Conservation (phyloP, 2,113 vertebrate species). For the Odontesthes bonariensis region DNA sequence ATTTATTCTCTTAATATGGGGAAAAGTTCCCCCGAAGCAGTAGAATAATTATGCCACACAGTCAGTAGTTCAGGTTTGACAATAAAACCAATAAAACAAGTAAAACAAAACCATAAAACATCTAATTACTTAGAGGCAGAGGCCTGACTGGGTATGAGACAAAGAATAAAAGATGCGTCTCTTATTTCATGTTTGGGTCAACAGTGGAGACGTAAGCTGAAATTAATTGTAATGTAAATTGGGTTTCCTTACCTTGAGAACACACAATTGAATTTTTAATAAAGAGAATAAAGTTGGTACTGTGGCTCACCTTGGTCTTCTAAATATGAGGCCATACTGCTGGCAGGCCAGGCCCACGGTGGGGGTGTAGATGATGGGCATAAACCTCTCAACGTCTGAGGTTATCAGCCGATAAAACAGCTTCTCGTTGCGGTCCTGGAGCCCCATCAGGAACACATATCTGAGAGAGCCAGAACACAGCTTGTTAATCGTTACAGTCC, state of each 20-base stretch:
- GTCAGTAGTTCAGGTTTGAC: not conserved
- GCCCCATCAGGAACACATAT: slow-evolving; percentile 95
- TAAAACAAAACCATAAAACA: slow-evolving; percentile 15
- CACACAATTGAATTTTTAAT: not conserved
- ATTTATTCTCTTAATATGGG: not conserved
- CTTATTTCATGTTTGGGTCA: not conserved
- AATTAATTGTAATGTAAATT: slow-evolving; percentile 2
- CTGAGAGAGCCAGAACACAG: slow-evolving; percentile 74
- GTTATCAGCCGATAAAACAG: slow-evolving; percentile 93
- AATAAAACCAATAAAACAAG: slow-evolving; percentile 6
- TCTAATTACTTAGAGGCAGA: slow-evolving; percentile 13
- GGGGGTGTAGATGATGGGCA: slow-evolving; percentile 98
- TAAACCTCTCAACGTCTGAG: slow-evolving; percentile 93
- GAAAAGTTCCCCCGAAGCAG: slow-evolving; percentile 10
- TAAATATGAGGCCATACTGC: slow-evolving; percentile 92
- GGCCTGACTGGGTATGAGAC: not conserved
- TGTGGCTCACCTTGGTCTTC: slow-evolving; percentile 90
- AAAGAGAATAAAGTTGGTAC: not conserved
- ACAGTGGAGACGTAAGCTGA: slow-evolving; percentile 1
- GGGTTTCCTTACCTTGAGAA: slow-evolving; percentile 9
- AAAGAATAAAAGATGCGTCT: not conserved
- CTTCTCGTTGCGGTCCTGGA: slow-evolving; percentile 96
- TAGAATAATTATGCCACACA: slow-evolving; percentile 27
- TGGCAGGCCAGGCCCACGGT: slow-evolving; percentile 97
- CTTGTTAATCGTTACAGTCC: slow-evolving; percentile 51